Percentiles rank a stretch among this genome's conserved stretches.
Evolutionary conservation across 2,888 invertebrate genomes (phyloP).

Genomic region (Drosophila antonietae): DNA sequence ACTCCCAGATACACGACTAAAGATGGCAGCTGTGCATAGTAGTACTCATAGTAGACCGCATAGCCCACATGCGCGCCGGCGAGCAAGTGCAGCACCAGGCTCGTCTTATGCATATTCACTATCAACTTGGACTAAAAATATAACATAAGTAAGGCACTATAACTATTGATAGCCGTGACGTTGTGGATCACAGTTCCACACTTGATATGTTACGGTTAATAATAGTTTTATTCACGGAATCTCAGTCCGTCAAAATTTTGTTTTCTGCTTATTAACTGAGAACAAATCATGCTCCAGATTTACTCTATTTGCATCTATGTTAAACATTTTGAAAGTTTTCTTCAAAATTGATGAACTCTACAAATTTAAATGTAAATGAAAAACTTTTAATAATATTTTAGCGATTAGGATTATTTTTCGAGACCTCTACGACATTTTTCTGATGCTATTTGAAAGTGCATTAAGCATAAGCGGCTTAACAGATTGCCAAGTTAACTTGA

Average conservation of each 20-base stretch:
- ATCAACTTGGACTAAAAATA: background rate
- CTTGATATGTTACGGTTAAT: background rate
- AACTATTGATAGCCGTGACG: background rate
- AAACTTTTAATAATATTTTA: slow-evolving; percentile 5
- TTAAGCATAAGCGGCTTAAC: slow-evolving; percentile 45
- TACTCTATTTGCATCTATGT: too few species aligned
- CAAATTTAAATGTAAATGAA: background rate
- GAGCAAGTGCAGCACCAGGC: background rate
- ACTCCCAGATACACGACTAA: slow-evolving; percentile 28
- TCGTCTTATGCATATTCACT: background rate
- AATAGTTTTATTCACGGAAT: background rate
- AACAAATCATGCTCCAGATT: too few species aligned
- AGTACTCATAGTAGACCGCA: slow-evolving; percentile 4
- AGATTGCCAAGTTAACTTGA: slow-evolving; percentile 24
- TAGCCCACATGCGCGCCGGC: background rate
- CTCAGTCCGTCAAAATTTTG: too few species aligned
- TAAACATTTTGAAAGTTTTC: too few species aligned
- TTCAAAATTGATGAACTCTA: too few species aligned
- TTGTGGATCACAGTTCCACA: background rate
- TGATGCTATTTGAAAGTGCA: slow-evolving; percentile 17
- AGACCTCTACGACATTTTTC: background rate
- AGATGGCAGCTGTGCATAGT: slow-evolving; percentile 37
- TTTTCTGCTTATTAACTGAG: too few species aligned
- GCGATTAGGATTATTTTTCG: background rate
- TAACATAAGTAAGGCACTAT: background rate